These are phyloP conservation scores for Caloenas nicobarica DNA, from an alignment of 2,113 vertebrate genomes.

Conservation along the genomic window DNA sequence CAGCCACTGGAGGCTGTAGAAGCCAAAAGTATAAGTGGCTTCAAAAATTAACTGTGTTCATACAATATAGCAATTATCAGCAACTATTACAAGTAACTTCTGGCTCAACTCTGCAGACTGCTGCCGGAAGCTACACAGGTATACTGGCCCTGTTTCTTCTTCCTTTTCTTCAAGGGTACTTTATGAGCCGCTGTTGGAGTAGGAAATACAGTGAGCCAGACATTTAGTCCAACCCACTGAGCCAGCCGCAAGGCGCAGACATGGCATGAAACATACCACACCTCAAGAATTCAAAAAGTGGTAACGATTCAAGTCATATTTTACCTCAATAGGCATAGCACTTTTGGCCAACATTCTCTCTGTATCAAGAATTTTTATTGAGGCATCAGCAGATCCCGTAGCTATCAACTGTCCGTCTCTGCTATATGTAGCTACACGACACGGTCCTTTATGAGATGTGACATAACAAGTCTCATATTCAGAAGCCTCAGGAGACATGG, in stretches of 20 bases:
- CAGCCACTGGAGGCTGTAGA: not conserved
- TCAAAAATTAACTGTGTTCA: not conserved
- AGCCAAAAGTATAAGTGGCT: not conserved
- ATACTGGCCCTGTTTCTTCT: not conserved
- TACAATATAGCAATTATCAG: not conserved
- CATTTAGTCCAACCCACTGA: not conserved
- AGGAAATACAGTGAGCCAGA: not conserved
- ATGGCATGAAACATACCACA: not conserved
- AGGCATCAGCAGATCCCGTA: conserved; percentile 94
- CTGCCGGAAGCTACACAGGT: not conserved
- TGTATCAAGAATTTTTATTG: conserved; percentile 97
- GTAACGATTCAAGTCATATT: not conserved
- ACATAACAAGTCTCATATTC: conserved; percentile 99
- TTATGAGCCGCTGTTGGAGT: not conserved
- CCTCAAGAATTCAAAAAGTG: not conserved
- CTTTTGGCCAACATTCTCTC: conserved; percentile 98
- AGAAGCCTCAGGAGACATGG: conserved; percentile 96
- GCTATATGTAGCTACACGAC: conserved; percentile 93
- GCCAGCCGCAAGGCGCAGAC: not conserved
- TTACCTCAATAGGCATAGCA: conserved; percentile 97
- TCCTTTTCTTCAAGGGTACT: not conserved
- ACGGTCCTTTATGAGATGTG: conserved; percentile 96
- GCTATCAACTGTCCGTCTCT: conserved; percentile 96
- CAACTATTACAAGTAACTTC: not conserved
- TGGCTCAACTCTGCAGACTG: not conserved